Evolutionary conservation across 2,888 invertebrate genomes (phyloP).

Genomic region (Ectemnius lituratus): DNA sequence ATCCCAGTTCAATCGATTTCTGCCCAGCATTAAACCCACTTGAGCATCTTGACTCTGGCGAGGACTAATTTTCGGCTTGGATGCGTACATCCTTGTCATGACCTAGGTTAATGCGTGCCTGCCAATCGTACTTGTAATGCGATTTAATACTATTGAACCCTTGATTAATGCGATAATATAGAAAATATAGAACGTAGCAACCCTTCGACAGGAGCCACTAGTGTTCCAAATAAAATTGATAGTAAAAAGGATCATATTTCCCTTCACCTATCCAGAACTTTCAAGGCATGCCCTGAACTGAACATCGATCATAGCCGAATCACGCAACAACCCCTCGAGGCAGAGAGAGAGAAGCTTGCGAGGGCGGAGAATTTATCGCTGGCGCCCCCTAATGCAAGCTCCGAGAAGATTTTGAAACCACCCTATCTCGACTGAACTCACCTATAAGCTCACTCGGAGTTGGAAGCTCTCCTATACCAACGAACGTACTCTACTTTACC

Average conservation of each 20-base stretch:
- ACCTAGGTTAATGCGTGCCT: slow-evolving; percentile 34
- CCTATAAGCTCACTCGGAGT: too few relatives aligned
- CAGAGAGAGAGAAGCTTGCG: neutral
- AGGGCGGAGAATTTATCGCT: neutral
- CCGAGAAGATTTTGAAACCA: neutral
- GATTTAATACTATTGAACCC: slow-evolving; percentile 35
- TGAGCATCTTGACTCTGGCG: neutral
- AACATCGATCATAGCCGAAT: too few relatives aligned
- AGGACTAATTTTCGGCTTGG: slow-evolving; percentile 46
- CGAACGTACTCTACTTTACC: slow-evolving; percentile 32
- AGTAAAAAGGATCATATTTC: too few relatives aligned
- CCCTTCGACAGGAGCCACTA: neutral
- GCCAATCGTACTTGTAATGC: slow-evolving; percentile 46
- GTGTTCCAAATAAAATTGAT: too few relatives aligned
- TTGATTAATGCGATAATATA: slow-evolving; percentile 46
- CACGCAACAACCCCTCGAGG: too few relatives aligned
- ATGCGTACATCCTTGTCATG: slow-evolving; percentile 16
- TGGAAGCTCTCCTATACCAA: slow-evolving; percentile 17
- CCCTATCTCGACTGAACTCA: too few relatives aligned
- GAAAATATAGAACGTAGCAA: slow-evolving; percentile 24
- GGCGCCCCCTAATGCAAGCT: neutral
- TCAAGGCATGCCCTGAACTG: too few relatives aligned
- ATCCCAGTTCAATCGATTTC: too few relatives aligned
- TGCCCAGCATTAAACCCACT: too few relatives aligned
- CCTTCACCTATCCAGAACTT: too few relatives aligned